A percentile compares a stretch with the other conserved stretches of the same genome.
Evolutionary conservation across 2,888 invertebrate species (phyloP).

Genomic region (Leptopilina myrica): DNA sequence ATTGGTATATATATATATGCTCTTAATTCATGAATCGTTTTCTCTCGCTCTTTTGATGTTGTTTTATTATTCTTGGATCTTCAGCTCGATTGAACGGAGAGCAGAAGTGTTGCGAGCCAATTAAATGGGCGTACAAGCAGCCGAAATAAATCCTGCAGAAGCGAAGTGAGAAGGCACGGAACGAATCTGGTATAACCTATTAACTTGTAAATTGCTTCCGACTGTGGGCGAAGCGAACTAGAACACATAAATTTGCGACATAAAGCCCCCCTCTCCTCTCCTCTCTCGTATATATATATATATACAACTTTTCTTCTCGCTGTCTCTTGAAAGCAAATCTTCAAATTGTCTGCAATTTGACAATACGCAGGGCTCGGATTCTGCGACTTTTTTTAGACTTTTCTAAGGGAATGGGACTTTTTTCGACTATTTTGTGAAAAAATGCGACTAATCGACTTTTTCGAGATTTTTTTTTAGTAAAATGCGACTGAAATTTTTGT

Average conservation of each 20-base stretch:
- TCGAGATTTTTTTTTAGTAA: too few relatives aligned
- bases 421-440: too few relatives aligned
- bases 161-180: conserved; percentile 56
- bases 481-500: too few relatives aligned
- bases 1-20: conserved; percentile 14
- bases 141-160: conserved; percentile 60
- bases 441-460: too few relatives aligned
- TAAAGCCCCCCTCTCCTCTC: conserved; percentile 41
- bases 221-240: conserved; percentile 64
- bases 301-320: background rate
- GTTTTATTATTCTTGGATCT: conserved; percentile 21
- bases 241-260: conserved; percentile 67
- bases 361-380: too few relatives aligned
- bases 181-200: conserved; percentile 70
- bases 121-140: conserved; percentile 61
- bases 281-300: background rate
- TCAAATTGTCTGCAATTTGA: too few relatives aligned
- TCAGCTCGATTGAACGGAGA: conserved; percentile 35
- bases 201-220: conserved; percentile 77
- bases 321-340: background rate
- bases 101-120: conserved; percentile 57
- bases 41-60: conserved; percentile 13
- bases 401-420: too few relatives aligned
- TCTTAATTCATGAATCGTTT: conserved; percentile 31
- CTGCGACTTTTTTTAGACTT: too few relatives aligned